Conservation (phyloP, 2,888 invertebrate species). For the Crepidodera aurea region DNA sequence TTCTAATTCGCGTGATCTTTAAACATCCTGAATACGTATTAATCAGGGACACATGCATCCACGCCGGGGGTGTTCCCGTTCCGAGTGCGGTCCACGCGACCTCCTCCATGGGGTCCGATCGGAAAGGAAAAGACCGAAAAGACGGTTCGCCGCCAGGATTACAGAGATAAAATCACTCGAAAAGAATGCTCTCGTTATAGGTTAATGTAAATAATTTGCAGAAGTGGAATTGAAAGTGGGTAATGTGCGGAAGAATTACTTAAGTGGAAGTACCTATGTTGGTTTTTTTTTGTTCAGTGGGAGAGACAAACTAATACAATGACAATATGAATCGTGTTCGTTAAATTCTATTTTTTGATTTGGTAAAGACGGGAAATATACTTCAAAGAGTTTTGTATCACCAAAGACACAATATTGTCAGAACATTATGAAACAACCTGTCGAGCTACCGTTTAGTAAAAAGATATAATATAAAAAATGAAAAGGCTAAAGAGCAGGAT, state of each 20-base stretch:
- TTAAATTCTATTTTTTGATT: neutral
- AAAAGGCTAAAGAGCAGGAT: neutral
- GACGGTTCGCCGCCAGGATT: conserved; percentile 24
- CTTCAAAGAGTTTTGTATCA: no score
- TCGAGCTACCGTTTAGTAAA: neutral
- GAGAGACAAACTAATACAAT: neutral
- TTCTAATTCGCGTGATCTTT: conserved; percentile 14
- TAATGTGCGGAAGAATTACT: conserved; percentile 29
- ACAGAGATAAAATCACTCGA: conserved; percentile 33
- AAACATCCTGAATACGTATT: conserved; percentile 31
- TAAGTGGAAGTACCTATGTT: conserved; percentile 3
- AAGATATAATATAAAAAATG: neutral
- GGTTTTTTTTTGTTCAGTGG: neutral
- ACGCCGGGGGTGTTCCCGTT: conserved; percentile 16
- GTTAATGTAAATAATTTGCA: conserved; percentile 33
- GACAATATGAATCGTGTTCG: neutral
- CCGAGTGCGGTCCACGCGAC: conserved; percentile 33
- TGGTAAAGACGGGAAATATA: neutral
- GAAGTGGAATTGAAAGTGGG: conserved; percentile 22
- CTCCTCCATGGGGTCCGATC: conserved; percentile 8
- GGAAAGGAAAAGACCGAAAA: neutral
- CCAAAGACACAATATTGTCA: no score
- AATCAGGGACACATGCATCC: conserved; percentile 29
- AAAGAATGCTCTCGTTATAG: conserved; percentile 34
- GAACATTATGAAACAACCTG: no score